Percentiles rank a stretch among this genome's conserved stretches.
phyloP scores from a whole-genome alignment of 2,888 invertebrate genomes.

The Leucozona laternaria region DNA sequence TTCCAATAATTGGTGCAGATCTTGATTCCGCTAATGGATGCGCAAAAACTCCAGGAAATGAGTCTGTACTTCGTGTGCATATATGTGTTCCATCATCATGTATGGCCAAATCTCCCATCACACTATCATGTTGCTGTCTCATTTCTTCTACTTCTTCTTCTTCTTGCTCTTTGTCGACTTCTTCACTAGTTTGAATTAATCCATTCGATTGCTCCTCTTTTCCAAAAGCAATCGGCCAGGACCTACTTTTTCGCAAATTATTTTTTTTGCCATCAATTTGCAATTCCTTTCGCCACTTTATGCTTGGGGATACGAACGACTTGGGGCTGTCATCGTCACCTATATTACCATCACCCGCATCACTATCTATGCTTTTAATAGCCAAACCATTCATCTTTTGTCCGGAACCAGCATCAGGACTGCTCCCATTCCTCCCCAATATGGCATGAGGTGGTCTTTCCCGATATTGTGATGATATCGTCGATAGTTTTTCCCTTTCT shows the following conservation, averaged over 20 bases:
- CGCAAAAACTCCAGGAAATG: conserved; percentile 59
- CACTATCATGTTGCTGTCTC: not conserved
- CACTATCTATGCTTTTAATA: not conserved
- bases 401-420: conserved; percentile 13
- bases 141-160: not conserved
- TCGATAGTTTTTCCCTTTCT: conserved; percentile 13
- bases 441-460: conserved; percentile 33
- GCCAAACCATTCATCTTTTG: conserved; percentile 36
- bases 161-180: not conserved
- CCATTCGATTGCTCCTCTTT: conserved; percentile 28
- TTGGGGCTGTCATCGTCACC: conserved; percentile 15
- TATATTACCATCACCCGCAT: not conserved
- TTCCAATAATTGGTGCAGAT: not conserved
- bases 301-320: conserved; percentile 6
- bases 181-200: conserved; percentile 20
- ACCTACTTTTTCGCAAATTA: conserved; percentile 31
- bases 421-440: not conserved
- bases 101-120: not conserved
- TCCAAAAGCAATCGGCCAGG: conserved; percentile 20
- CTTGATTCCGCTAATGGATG: conserved; percentile 13
- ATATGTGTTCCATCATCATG: conserved; percentile 3
- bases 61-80: conserved; percentile 22
- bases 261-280: conserved; percentile 51
- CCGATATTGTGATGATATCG: conserved; percentile 1
- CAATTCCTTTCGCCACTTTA: conserved; percentile 59